Evolutionary conservation across 1,140 invertebrate genomes (phyloP).

Genomic region (Danaus melanippus): DNA sequence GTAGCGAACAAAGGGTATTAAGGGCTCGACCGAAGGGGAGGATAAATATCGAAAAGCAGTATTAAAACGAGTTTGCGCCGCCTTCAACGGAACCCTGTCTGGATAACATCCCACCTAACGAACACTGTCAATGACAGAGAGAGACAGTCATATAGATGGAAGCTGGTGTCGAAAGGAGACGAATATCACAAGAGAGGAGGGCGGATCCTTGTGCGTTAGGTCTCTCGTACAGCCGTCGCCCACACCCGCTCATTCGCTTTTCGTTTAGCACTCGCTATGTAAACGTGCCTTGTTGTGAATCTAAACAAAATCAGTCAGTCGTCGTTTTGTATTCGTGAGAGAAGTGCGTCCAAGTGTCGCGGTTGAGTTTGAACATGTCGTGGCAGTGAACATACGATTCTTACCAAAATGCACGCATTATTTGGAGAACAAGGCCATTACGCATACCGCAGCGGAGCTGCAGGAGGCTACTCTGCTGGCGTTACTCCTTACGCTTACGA

Average conservation of each 20-base stretch:
- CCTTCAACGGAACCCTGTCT: conserved; percentile 32
- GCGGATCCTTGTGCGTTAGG: conserved; percentile 32
- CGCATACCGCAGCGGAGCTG: conserved; percentile 64
- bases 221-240: conserved; percentile 30
- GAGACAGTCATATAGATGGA: conserved; percentile 17
- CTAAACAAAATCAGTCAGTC: conserved; percentile 71
- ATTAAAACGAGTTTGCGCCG: conserved; percentile 27
- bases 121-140: conserved; percentile 13
- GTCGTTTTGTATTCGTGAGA: conserved; percentile 62
- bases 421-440: conserved; percentile 89
- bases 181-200: conserved; percentile 18
- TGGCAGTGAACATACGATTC: conserved; percentile 45
- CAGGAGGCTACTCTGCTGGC: conserved; percentile 65
- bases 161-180: conserved; percentile 24
- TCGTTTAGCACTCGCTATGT: conserved; percentile 68
- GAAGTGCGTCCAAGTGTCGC: conserved; percentile 51
- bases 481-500: conserved; percentile 78
- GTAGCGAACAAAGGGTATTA: conserved; percentile 29
- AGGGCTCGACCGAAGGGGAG: conserved; percentile 30
- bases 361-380: conserved; percentile 50
- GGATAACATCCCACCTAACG: conserved; percentile 22
- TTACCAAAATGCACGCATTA: conserved; percentile 83
- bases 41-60: conserved; percentile 27
- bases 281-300: conserved; percentile 70
- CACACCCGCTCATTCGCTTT: conserved; percentile 61